These are phyloP conservation scores for Misgurnus anguillicaudatus DNA, from an alignment of 2,113 vertebrate genomes.

Conservation along the genomic window DNA sequence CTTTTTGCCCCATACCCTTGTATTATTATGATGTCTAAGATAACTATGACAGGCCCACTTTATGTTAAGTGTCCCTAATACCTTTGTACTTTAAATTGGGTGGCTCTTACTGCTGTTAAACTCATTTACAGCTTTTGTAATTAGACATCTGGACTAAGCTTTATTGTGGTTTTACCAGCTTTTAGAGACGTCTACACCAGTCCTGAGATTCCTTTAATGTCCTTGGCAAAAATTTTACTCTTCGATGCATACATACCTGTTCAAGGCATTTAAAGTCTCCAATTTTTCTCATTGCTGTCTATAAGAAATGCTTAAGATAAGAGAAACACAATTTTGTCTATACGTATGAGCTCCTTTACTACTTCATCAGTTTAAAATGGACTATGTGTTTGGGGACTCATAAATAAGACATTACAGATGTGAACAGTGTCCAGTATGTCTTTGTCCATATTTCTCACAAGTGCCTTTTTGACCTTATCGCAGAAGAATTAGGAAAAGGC, in stretches of 20 bases:
- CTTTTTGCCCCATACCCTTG: neutral
- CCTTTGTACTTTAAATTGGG: constrained; percentile 39
- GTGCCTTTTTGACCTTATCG: neutral
- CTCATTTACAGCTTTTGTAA: constrained; percentile 47
- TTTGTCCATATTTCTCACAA: constrained; percentile 5
- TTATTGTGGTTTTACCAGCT: constrained; percentile 49
- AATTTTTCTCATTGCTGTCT: too few relatives aligned
- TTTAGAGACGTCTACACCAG: constrained; percentile 18
- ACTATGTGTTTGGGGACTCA: constrained; percentile 4
- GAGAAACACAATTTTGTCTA: too few relatives aligned
- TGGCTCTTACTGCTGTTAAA: constrained; percentile 44
- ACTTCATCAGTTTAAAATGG: neutral
- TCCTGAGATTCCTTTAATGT: constrained; percentile 26
- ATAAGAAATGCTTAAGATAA: too few relatives aligned
- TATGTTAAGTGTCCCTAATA: constrained; percentile 44
- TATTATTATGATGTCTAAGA: constrained; percentile 44
- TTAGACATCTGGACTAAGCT: constrained; percentile 55
- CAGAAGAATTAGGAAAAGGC: constrained; percentile 43
- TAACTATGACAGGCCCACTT: constrained; percentile 41
- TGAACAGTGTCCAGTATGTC: constrained; percentile 15
- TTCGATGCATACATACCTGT: neutral
- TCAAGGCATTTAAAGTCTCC: too few relatives aligned
- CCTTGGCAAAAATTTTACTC: constrained; percentile 40
- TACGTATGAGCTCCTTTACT: neutral
- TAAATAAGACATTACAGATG: constrained; percentile 17